Conservation (phyloP, 35 echinoderm and acorn worm species). For the Lytechinus pictus region DNA sequence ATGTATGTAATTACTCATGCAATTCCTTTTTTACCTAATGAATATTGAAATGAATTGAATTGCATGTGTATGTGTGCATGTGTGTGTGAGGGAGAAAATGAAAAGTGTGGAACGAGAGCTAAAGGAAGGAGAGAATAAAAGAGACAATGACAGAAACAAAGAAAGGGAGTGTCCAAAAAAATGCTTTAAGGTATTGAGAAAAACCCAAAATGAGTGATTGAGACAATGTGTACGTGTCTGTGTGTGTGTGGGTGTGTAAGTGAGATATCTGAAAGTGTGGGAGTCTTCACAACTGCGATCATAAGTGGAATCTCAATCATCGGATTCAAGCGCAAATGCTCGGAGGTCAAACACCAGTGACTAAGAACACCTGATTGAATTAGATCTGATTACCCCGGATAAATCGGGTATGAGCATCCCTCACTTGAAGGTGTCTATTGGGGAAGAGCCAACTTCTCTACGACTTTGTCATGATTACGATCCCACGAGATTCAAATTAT, state of each 20-base stretch:
- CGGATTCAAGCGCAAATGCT: neutral
- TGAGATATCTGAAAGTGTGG: neutral
- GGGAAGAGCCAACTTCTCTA: neutral
- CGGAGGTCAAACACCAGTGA: neutral
- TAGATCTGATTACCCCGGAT: neutral
- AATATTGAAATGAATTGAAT: no score
- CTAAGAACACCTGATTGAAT: neutral
- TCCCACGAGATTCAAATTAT: neutral
- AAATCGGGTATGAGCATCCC: neutral
- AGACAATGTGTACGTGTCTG: no score
- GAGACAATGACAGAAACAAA: no score
- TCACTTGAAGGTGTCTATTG: neutral
- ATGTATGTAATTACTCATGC: no score
- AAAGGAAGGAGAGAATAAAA: no score
- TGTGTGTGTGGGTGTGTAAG: no score
- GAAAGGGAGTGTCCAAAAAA: no score
- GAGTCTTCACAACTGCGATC: neutral
- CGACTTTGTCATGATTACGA: neutral
- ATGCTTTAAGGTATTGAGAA: no score
- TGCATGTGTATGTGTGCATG: no score
- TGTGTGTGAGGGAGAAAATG: neutral
- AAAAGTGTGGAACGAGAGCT: neutral
- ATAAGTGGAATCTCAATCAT: neutral
- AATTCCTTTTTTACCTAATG: no score
- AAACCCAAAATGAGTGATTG: no score